phyloP scores from a whole-genome alignment of 2,113 vertebrate species.

The Ariopsis seemanni region DNA sequence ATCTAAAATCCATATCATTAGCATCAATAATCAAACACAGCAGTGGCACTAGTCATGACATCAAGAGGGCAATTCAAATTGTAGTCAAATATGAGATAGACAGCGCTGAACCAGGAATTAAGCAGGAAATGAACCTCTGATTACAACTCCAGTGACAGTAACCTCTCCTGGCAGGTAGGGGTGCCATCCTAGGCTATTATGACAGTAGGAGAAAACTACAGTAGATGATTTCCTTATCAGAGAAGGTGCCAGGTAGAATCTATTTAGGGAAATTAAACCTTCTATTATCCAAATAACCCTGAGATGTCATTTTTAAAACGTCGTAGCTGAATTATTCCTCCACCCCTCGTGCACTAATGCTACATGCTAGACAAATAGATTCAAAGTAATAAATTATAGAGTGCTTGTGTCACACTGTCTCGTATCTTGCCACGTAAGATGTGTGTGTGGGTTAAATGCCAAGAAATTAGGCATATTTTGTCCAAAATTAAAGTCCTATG shows the following conservation, averaged over 20 bases:
- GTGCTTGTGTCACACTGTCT: not conserved
- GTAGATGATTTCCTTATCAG: not conserved
- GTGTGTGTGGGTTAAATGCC: too few relatives aligned
- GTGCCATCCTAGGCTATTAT: not conserved
- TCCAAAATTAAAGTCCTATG: too few relatives aligned
- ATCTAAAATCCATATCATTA: not conserved
- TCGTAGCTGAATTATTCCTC: constrained; percentile 31
- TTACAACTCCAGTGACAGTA: not conserved
- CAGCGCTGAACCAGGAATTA: not conserved
- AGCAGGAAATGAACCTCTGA: not conserved
- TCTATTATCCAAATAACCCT: not conserved
- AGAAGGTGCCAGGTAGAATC: not conserved
- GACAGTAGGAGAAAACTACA: not conserved
- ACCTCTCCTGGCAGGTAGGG: not conserved
- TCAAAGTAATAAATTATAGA: not conserved
- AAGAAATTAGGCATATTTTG: too few relatives aligned
- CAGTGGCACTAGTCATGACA: not conserved
- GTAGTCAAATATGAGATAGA: not conserved
- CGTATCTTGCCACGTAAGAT: too few relatives aligned
- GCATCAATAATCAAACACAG: not conserved
- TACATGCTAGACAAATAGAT: not conserved
- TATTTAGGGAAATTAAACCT: not conserved
- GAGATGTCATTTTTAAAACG: not conserved
- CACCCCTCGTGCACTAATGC: not conserved
- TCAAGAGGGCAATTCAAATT: not conserved